Evolutionary conservation across 2,113 vertebrate species (phyloP).

Genomic region (Gavialis gangeticus): DNA sequence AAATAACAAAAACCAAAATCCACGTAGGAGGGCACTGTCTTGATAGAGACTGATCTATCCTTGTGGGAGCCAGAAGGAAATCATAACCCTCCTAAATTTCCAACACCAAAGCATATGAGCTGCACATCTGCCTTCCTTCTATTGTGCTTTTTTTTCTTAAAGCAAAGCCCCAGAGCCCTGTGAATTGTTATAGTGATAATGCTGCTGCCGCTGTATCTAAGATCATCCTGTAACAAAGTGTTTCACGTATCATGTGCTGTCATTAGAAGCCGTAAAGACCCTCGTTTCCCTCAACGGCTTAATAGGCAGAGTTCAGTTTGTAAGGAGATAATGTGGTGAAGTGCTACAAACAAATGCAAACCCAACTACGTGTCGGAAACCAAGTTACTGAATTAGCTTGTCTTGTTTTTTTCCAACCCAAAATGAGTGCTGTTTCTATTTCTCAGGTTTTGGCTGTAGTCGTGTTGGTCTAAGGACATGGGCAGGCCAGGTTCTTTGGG

Average conservation of each 20-base stretch:
- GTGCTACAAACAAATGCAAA: not conserved
- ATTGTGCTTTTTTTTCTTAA: not conserved
- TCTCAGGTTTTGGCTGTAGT: not conserved
- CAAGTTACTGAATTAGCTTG: not conserved
- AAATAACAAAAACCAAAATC: too few species aligned
- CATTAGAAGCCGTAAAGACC: constrained; percentile 20
- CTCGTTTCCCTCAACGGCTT: constrained; percentile 18
- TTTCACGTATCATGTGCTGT: constrained; percentile 20
- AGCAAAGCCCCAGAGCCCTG: not conserved
- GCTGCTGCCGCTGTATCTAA: constrained; percentile 15
- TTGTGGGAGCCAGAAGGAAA: not conserved
- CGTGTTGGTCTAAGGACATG: too few species aligned
- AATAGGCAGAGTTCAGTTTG: not conserved
- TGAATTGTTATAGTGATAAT: constrained; percentile 16
- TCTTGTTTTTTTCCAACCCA: not conserved
- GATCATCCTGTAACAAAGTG: not conserved
- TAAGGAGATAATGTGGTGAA: not conserved
- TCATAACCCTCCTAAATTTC: not conserved
- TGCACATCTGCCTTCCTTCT: not conserved
- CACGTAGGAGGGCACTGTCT: not conserved
- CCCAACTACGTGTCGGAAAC: not conserved
- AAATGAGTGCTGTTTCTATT: not conserved
- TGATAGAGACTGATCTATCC: not conserved
- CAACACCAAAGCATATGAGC: not conserved
- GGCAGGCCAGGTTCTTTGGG: too few species aligned